Evolutionary conservation across 2,888 invertebrate genomes (phyloP).

Genomic region (Adela reaumurella): DNA sequence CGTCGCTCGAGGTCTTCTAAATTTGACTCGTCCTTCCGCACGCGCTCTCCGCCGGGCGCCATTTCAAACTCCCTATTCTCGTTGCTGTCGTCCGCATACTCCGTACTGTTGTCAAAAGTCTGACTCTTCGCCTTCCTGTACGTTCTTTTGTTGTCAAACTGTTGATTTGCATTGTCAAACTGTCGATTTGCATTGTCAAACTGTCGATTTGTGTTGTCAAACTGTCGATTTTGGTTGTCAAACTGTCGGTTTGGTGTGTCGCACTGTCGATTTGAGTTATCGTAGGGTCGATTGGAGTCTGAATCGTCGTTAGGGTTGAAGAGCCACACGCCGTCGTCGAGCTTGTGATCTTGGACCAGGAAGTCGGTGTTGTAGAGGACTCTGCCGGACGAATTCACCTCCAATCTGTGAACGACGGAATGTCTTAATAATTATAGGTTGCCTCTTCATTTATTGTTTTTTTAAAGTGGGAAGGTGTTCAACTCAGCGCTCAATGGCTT

Average conservation of each 20-base stretch:
- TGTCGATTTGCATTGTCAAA: background rate
- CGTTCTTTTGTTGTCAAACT: background rate
- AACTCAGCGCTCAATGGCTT: too few species aligned
- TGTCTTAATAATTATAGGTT: too few species aligned
- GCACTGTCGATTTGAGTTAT: background rate
- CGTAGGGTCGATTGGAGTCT: constrained; percentile 16
- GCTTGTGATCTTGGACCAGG: constrained; percentile 34
- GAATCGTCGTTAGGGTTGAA: constrained; percentile 24
- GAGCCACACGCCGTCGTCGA: constrained; percentile 33
- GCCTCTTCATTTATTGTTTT: too few species aligned
- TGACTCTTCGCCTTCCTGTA: background rate
- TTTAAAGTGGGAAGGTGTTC: too few species aligned
- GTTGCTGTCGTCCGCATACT: constrained; percentile 15
- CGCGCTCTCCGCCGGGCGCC: constrained; percentile 39
- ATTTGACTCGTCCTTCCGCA: constrained; percentile 15
- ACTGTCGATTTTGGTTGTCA: too few species aligned
- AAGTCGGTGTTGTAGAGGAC: constrained; percentile 31
- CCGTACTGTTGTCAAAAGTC: background rate
- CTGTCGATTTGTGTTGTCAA: background rate
- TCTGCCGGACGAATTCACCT: constrained; percentile 21
- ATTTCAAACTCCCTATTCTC: constrained; percentile 31
- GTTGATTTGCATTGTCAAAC: too few species aligned
- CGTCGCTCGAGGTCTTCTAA: constrained; percentile 28
- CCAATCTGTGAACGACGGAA: too few species aligned
- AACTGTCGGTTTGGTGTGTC: background rate